These are phyloP conservation scores for Chrysolina oricalcia DNA, from an alignment of 2,888 invertebrate species.

Conservation along the genomic window DNA sequence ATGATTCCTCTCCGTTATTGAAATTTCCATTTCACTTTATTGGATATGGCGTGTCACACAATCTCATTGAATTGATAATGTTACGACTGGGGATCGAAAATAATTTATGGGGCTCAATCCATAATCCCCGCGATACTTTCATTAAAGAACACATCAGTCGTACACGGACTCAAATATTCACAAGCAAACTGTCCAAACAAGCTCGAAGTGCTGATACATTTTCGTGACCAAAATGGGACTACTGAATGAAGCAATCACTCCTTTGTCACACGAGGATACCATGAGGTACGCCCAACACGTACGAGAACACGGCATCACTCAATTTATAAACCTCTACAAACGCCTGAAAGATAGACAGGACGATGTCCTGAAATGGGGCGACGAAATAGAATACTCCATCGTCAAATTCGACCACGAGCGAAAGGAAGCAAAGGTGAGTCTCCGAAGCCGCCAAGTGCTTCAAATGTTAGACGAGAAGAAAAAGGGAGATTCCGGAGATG, in stretches of 20 bases:
- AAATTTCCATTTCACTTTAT: not conserved
- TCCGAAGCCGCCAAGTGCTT: slow-evolving; percentile 3
- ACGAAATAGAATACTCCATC: slow-evolving; percentile 97
- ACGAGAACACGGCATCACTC: slow-evolving; percentile 92
- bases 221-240: slow-evolving; percentile 32
- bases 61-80: not conserved
- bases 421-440: slow-evolving; percentile 83
- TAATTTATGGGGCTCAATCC: slow-evolving; percentile 4
- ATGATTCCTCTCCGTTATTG: no score
- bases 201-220: no score
- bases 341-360: slow-evolving; percentile 90
- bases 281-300: slow-evolving; percentile 93
- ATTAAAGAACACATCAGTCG: not conserved
- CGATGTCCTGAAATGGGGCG: slow-evolving; percentile 97
- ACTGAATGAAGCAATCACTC: slow-evolving; percentile 20
- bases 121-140: not conserved
- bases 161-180: no score
- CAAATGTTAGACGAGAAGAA: slow-evolving; percentile 59
- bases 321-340: slow-evolving; percentile 95
- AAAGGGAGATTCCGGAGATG: slow-evolving; percentile 79
- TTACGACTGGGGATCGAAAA: slow-evolving; percentile 4
- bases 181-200: not conserved
- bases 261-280: slow-evolving; percentile 81
- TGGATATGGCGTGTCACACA: not conserved
- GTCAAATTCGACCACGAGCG: slow-evolving; percentile 93